These are phyloP conservation scores for Sebastes umbrosus DNA, from an alignment of 2,797 vertebrate genomes.

Conservation along the genomic window DNA sequence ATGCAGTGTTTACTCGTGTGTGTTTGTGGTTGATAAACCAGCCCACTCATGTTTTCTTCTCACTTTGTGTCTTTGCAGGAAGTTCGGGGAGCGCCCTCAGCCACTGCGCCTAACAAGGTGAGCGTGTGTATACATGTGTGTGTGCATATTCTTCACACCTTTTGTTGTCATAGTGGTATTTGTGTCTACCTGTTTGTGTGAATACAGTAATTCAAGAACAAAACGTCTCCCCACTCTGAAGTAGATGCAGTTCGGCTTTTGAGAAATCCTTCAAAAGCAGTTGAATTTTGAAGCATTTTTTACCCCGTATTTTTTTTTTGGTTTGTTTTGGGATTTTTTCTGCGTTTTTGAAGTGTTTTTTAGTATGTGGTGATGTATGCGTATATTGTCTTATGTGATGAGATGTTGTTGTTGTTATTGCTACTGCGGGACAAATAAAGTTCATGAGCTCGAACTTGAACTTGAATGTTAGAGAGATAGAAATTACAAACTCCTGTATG, in stretches of 20 bases:
- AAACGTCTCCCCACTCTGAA: not conserved
- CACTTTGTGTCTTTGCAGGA: constrained; percentile 84
- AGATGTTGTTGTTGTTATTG: too few species aligned
- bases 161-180: constrained; percentile 7
- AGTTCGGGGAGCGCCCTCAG: constrained; percentile 99
- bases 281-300: not conserved
- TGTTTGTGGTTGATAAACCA: constrained; percentile 60
- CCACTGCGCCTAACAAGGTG: constrained; percentile 98
- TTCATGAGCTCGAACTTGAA: too few species aligned
- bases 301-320: too few species aligned
- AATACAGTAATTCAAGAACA: not conserved
- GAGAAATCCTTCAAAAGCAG: not conserved
- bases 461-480: too few species aligned
- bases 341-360: too few species aligned
- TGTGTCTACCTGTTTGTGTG: not conserved
- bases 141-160: not conserved
- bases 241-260: not conserved
- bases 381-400: too few species aligned
- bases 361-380: too few species aligned
- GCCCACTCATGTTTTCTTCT: constrained; percentile 66
- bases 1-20: constrained; percentile 52
- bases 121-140: constrained; percentile 35
- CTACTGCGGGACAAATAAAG: too few species aligned
- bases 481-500: not conserved
- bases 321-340: accelerated